Evolutionary conservation across 2,888 invertebrate genomes (phyloP).

Genomic region (Mythimna pallens): DNA sequence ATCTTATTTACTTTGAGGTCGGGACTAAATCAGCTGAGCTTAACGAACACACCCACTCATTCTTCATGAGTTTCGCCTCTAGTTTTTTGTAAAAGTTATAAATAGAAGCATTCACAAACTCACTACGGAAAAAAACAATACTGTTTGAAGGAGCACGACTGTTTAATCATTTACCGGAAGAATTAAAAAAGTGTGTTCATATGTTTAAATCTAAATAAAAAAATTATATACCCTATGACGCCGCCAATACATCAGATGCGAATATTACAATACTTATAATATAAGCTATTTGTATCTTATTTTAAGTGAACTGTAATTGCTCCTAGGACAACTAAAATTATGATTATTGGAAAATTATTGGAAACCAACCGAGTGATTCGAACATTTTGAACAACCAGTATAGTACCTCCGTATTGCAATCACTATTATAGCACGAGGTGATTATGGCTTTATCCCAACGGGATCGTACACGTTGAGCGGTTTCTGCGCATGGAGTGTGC

Average conservation of each 20-base stretch:
- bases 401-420: conserved; percentile 24
- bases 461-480: conserved; percentile 22
- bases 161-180: too few relatives aligned
- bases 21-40: conserved; percentile 46
- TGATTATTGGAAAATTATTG: conserved; percentile 11
- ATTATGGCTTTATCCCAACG: conserved; percentile 36
- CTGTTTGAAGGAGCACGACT: too few relatives aligned
- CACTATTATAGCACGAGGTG: conserved; percentile 12
- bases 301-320: too few relatives aligned
- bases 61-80: conserved; percentile 14
- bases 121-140: too few relatives aligned
- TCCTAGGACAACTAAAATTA: too few relatives aligned
- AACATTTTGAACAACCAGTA: conserved; percentile 12
- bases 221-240: too few relatives aligned
- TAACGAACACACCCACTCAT: conserved; percentile 34
- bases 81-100: background rate
- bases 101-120: background rate
- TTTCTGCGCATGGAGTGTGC: conserved; percentile 12
- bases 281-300: too few relatives aligned
- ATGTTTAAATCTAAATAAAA: too few relatives aligned
- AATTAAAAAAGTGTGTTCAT: too few relatives aligned
- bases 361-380: conserved; percentile 6
- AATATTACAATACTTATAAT: too few relatives aligned
- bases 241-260: too few relatives aligned
- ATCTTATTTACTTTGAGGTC: conserved; percentile 50